Evolutionary conservation across 2,797 vertebrate genomes (phyloP).

Genomic region (Xenopus petersii): DNA sequence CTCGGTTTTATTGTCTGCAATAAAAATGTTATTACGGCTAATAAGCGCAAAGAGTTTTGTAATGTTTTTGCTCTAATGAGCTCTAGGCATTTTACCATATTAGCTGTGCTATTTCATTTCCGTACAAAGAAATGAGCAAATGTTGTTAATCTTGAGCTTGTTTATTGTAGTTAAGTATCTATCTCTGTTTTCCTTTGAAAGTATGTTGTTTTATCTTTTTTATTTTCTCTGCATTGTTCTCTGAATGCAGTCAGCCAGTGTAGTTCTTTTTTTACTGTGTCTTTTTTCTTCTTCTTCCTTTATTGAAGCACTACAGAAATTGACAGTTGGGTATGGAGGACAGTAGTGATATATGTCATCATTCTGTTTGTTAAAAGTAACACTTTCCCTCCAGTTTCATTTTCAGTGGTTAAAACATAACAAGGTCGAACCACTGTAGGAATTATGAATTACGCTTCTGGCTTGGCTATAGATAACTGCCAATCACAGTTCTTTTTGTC

Average conservation of each 20-base stretch:
- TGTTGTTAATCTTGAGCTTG: conserved; percentile 47
- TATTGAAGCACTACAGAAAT: background rate
- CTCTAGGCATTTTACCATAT: conserved; percentile 43
- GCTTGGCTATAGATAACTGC: background rate
- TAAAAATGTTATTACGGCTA: conserved; percentile 49
- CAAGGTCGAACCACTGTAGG: background rate
- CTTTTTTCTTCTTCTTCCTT: background rate
- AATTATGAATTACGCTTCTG: background rate
- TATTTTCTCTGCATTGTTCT: background rate
- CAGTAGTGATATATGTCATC: conserved; percentile 3
- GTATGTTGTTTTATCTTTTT: conserved; percentile 2
- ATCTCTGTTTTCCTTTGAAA: conserved; percentile 22
- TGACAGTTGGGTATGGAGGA: background rate
- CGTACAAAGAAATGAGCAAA: conserved; percentile 36
- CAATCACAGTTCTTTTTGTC: background rate
- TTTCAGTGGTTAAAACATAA: background rate
- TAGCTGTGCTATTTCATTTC: conserved; percentile 42
- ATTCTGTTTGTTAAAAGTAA: background rate
- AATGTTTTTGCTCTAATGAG: conserved; percentile 50
- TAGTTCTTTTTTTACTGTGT: background rate
- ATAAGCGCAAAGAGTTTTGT: conserved; percentile 44
- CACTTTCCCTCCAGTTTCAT: background rate
- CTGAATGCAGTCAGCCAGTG: background rate
- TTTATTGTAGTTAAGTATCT: conserved; percentile 40
- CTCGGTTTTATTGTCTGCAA: conserved; percentile 41